Evolutionary conservation across 1,140 invertebrate species (phyloP).

Genomic region (Oedothorax gibbosus): DNA sequence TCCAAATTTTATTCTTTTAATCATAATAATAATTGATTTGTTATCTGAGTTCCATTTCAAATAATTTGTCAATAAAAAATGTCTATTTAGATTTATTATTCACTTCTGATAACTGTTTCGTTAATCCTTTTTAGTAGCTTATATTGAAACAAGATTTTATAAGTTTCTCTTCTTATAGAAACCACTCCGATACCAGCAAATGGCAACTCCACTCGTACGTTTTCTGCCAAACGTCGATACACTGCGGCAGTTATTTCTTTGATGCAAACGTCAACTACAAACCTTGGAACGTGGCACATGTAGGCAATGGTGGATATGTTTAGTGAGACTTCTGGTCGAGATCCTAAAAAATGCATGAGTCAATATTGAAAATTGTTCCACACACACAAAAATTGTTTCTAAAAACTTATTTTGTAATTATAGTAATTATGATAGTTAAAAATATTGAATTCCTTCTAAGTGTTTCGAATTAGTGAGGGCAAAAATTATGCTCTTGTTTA

Average conservation of each 20-base stretch:
- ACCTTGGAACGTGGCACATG: neutral
- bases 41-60: neutral
- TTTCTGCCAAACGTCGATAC: slow-evolving; percentile 40
- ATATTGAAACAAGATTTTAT: neutral
- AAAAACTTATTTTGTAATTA: neutral
- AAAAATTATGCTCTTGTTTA: too few species aligned
- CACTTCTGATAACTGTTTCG: neutral
- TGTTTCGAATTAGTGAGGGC: too few species aligned
- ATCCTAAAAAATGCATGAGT: neutral
- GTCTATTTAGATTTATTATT: neutral
- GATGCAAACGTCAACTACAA: slow-evolving; percentile 4
- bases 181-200: neutral
- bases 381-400: neutral
- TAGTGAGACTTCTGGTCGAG: neutral
- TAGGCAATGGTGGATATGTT: neutral
- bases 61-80: neutral
- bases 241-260: slow-evolving; percentile 12
- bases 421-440: neutral
- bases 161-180: neutral
- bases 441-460: neutral
- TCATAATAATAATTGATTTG: neutral
- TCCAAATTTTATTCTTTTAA: neutral
- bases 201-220: slow-evolving; percentile 16
- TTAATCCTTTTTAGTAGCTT: neutral
- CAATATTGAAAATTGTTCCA: neutral